Base-by-base conservation (phyloP, 1,140 invertebrate species). In the Spodoptera litura region DNA sequence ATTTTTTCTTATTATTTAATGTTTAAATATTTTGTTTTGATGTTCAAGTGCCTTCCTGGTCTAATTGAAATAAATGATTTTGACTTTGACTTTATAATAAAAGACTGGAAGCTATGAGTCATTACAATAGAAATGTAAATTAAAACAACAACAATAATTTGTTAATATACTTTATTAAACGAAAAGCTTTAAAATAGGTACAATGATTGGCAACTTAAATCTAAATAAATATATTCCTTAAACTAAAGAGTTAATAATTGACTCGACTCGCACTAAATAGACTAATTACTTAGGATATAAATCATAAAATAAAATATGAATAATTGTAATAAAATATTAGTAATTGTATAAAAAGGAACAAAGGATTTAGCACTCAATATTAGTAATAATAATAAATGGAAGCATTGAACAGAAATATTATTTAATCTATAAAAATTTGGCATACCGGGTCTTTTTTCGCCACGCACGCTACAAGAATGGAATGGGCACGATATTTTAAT, bases 81-180 rank as follows among this genome's bases (percentile, higher is more conserved):
- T n/a, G n/a, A n/a, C n/a, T n/a, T n/a, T n/a, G n/a, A n/a, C n/a
- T n/a, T n/a, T n/a, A n/a, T 20, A 1, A 20, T 20, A 1, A 20
- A 1, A 20, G 20, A 20, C 20, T 31, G 31, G 31, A 31, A 31
- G 31, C 31, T 44, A 9, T 9, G 38, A 38, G 38, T 44, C 1
- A 6, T 5, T 44, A 44, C 8, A 10, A 44, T 5, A 55, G 1
- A 55, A 10, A 55, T 13, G 11, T 25, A 44, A 72, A 56, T 58
- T 15, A 58, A 72, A 15, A 35, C n/a, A 9, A 38, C 4, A n/a
- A 15, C n/a, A 13, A 15, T 56, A 56, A 27, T 55, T 59, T 73
- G 49, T 75, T 64, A 52, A 64, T 59, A 75, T 62, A 62, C 58
- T 75, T 75, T 75, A 75, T 75, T 75, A 38, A 75, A 75, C 49